phyloP scores from a whole-genome alignment of 2,888 invertebrate genomes.

The Anthrax anthrax region DNA sequence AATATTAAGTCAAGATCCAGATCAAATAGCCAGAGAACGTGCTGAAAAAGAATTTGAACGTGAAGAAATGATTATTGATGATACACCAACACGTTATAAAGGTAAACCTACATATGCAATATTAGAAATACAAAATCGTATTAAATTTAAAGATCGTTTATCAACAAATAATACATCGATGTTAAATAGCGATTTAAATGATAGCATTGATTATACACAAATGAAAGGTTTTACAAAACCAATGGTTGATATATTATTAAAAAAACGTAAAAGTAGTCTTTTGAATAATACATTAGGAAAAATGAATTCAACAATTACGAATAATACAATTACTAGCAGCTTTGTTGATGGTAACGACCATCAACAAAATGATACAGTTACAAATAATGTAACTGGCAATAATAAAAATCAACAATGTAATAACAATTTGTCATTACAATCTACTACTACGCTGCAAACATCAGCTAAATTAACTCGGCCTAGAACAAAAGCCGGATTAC shows the following conservation, averaged over 20 bases:
- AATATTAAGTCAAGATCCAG: conserved; percentile 32
- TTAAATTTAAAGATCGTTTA: conserved; percentile 24
- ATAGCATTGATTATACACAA: conserved; percentile 5
- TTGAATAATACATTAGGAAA: conserved; percentile 2
- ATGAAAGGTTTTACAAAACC: conserved; percentile 17
- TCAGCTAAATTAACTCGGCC: background rate
- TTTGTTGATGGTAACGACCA: background rate
- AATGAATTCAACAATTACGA: conserved; percentile 12
- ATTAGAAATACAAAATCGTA: conserved; percentile 25
- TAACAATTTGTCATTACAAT: background rate
- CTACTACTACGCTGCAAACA: conserved; percentile 6
- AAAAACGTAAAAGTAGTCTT: conserved; percentile 10
- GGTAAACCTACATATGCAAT: conserved; percentile 34
- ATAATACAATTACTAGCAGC: background rate
- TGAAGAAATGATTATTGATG: conserved; percentile 20
- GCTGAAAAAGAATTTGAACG: conserved; percentile 34
- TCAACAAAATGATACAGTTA: no score
- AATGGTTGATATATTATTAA: conserved; percentile 15
- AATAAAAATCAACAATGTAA: background rate
- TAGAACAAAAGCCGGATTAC: conserved; percentile 11
- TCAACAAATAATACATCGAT: background rate
- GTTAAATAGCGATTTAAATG: conserved; percentile 6
- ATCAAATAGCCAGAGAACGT: conserved; percentile 34
- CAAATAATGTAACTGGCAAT: no score
- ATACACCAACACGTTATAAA: conserved; percentile 22